Base-by-base conservation (phyloP, 1,140 invertebrate genomes). In the Ooceraea biroi region DNA sequence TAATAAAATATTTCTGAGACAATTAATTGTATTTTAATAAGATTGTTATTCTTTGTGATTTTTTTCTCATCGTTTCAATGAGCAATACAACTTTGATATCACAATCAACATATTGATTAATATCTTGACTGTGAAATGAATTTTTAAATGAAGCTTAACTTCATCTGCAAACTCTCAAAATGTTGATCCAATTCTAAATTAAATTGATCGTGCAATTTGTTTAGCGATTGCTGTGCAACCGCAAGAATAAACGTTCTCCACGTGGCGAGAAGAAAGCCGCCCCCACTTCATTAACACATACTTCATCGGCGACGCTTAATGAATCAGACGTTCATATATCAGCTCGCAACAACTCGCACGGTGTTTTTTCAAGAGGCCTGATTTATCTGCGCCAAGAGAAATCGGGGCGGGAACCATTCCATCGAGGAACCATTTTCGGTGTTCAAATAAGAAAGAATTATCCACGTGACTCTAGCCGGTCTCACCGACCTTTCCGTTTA, bases 281-380 rank as follows among this genome's bases (percentile, higher is more conserved):
- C 52, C 52, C 55, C 85, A 85, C 83, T 88, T 88, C 86, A 89
- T 89, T 85, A 88, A 89, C 88, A 89, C 88, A 73, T 89, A 68
- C 78, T 89, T 88, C 78, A 89, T 88, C 65, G 76, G 66, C 30
- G 48, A 68, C 84, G 60, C 73, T 80, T 89, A 85, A 89, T 86
- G 87, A 89, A 89, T 83, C 73, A 88, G 69, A 46, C 87, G 74
- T 83, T 88, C 78, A 74, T 88, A 87, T 84, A 87, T 88, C 85
- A 87, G 55, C 74, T 71, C 76, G 57, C 76, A 88, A 58, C 57
- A 77, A 83, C 65, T 84, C 52, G 19, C 19, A 27, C 22, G 25
- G 66, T 88, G 86, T 85, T 87, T 87, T 88, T 88, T 87, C 76
- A 82, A 71, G 27, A 68, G 27, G 61, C 57, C 36, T 84, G 63